A percentile compares a stretch with the other conserved stretches of the same genome.
Conservation (phyloP, 2,797 vertebrate species). For the Champsocephalus gunnari region DNA sequence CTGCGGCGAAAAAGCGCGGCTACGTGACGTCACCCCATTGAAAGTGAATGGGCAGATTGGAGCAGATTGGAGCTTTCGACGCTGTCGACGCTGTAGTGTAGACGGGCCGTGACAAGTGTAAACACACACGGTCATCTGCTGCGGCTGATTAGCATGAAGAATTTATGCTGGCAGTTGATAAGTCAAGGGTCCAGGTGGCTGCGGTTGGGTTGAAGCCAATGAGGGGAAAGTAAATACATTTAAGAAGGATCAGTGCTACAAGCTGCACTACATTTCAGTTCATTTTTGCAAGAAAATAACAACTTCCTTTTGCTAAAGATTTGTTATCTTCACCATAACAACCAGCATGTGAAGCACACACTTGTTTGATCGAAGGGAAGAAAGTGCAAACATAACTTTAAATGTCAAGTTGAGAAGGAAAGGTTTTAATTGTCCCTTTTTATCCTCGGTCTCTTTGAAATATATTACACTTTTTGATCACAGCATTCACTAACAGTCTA, state of each 20-base stretch:
- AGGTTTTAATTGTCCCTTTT: background rate
- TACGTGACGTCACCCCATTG: too few relatives aligned
- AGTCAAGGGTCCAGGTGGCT: slow-evolving; percentile 58
- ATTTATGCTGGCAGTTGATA: slow-evolving; percentile 52
- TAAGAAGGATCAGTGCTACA: background rate
- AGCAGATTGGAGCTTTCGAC: too few relatives aligned
- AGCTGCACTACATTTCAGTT: background rate
- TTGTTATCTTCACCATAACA: background rate
- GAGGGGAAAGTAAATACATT: background rate
- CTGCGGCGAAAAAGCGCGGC: too few relatives aligned
- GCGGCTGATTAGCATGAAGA: slow-evolving; percentile 31
- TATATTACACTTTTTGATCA: background rate
- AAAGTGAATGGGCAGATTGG: too few relatives aligned
- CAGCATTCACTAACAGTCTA: background rate
- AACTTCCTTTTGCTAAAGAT: too few relatives aligned
- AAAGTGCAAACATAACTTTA: background rate
- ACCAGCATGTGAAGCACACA: background rate
- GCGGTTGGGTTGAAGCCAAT: slow-evolving; percentile 1
- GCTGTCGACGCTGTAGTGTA: too few relatives aligned
- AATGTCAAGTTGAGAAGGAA: background rate
- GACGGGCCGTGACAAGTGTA: background rate
- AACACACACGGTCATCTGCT: slow-evolving; percentile 7
- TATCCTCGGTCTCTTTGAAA: background rate
- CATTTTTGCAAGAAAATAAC: background rate
- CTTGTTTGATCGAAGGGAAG: background rate